Base-by-base conservation (phyloP, 2,888 invertebrate species). In the Ariolimax columbianus region DNA sequence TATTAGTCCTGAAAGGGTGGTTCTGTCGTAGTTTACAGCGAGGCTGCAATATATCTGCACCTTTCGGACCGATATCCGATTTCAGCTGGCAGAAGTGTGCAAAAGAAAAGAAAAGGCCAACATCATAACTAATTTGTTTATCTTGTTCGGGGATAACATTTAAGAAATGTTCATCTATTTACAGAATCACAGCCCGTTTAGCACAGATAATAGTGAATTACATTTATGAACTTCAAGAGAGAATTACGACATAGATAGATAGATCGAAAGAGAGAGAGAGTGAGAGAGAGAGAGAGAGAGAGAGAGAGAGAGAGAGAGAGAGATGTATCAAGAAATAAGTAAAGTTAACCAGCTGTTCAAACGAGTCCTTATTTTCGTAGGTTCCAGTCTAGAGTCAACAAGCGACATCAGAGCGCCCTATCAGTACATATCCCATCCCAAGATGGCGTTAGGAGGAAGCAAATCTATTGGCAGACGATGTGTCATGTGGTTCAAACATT, bases 401-500 rank as follows among this genome's bases (percentile, higher is more conserved):
- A 6, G 36, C 59, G n/a, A 0, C 0, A 30, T 11, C 33, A 11
- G 11, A 68, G 9, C 36, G 7, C n/a, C 66, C 6, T 30, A 14
- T 26, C 19, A 26, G 6, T 11, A 68, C 68, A 63, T 36, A 72
- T 9, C 38, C 17, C 51, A 51, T 33, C 75, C 14, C 23, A 51
- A 0, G 1, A 75, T 75, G 51, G 19, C 19, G 19, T 55, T 36
- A 47, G 33, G 23, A 33, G 33, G 47, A 40, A 11, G n/a, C 23
- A 78, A 43, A 26, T 30, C 17, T 6, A 30, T 38, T 19, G 9
- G 9, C 3, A 7, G 4, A 0, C 14, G 79, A 3, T 63, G 66
- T 68, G 47, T 43, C 23, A 0, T n/a, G 9, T 47, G 66, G 82
- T 43, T 82, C 23, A 38, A 73, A 38, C 77, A 83, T 51, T 66